phyloP scores from a whole-genome alignment of 2,113 vertebrate genomes.

The Hippopotamus amphibius region DNA sequence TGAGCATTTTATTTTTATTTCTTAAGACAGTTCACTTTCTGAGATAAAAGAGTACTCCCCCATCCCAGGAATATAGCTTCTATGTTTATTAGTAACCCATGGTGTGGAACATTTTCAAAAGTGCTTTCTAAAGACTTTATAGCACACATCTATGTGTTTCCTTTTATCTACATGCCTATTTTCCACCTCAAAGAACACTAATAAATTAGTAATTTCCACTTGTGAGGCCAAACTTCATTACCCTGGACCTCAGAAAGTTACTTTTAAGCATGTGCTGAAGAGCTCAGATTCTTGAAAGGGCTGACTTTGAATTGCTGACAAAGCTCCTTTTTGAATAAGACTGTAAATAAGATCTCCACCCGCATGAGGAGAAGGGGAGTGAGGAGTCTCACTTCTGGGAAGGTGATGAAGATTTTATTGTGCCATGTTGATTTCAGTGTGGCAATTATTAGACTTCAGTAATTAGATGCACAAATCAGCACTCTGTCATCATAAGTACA shows the following conservation, averaged over 20 bases:
- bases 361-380: neutral
- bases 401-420: constrained; percentile 55
- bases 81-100: constrained; percentile 68
- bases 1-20: constrained; percentile 54
- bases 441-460: constrained; percentile 70
- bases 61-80: constrained; percentile 6
- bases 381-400: neutral
- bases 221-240: constrained; percentile 65
- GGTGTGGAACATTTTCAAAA: constrained; percentile 76
- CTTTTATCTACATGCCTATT: constrained; percentile 71
- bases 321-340: constrained; percentile 15
- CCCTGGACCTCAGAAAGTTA: neutral
- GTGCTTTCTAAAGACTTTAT: constrained; percentile 68
- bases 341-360: constrained; percentile 68
- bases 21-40: constrained; percentile 53
- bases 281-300: neutral
- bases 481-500: neutral
- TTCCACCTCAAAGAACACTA: constrained; percentile 78
- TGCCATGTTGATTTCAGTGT: constrained; percentile 56
- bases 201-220: constrained; percentile 78
- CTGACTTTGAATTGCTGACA: neutral
- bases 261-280: neutral
- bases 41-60: constrained; percentile 52
- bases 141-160: constrained; percentile 48
- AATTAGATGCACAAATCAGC: constrained; percentile 47